These are phyloP conservation scores for Cossypha polioptera DNA, from an alignment of 2,797 vertebrate genomes.

Conservation along the genomic window DNA sequence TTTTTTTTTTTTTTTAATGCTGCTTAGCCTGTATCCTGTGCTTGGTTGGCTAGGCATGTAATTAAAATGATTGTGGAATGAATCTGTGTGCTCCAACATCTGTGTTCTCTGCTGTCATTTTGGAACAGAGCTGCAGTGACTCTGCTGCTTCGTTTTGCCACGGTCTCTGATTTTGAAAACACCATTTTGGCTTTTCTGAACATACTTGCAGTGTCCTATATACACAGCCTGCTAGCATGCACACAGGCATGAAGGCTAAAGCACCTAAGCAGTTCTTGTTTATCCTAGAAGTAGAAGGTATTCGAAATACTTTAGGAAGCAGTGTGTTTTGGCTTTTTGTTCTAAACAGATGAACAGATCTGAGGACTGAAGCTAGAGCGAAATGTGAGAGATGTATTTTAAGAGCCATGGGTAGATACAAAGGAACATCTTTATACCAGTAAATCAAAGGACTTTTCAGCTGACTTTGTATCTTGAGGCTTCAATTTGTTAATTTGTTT, in stretches of 20 bases:
- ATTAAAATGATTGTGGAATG: constrained; percentile 26
- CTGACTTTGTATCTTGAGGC: background rate
- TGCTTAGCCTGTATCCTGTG: background rate
- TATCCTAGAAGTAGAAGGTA: background rate
- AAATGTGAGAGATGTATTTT: background rate
- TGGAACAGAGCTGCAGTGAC: constrained; percentile 58
- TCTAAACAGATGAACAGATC: background rate
- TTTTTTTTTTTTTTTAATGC: background rate
- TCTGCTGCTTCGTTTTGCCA: constrained; percentile 35
- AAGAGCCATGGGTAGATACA: background rate
- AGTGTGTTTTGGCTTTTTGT: background rate
- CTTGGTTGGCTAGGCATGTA: background rate
- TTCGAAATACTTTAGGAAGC: background rate
- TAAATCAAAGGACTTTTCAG: background rate
- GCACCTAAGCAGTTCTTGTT: background rate
- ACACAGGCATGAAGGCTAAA: background rate
- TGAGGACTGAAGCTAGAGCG: background rate
- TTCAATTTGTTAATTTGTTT: background rate
- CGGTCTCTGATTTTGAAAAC: constrained; percentile 22
- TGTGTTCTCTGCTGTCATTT: constrained; percentile 52
- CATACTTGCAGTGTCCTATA: constrained; percentile 4
- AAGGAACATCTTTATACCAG: background rate
- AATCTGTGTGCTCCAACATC: background rate
- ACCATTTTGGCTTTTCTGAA: constrained; percentile 56
- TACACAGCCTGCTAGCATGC: background rate